Evolutionary conservation across 2,113 vertebrate species (phyloP).

Genomic region (Crocuta crocuta): DNA sequence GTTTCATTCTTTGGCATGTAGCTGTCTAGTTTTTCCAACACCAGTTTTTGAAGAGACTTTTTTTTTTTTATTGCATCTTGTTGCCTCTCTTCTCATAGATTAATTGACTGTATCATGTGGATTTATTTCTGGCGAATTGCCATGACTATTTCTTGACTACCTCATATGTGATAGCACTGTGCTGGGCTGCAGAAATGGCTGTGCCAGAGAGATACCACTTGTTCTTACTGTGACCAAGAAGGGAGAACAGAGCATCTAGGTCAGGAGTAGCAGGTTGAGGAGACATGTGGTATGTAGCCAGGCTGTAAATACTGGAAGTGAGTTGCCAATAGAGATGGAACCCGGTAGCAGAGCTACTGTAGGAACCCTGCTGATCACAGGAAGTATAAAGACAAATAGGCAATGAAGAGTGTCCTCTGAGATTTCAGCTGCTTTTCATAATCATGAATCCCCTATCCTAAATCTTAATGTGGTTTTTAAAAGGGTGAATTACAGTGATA

Average conservation of each 20-base stretch:
- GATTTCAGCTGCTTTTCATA: not conserved
- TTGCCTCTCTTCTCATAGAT: not conserved
- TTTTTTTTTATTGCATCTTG: not conserved
- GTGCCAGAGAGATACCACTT: not conserved
- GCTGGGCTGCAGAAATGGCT: not conserved
- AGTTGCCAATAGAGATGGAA: not conserved
- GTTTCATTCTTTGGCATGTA: not conserved
- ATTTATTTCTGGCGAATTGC: not conserved
- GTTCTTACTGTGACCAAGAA: not conserved
- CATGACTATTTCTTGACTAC: not conserved
- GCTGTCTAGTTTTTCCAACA: not conserved
- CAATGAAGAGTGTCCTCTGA: not conserved
- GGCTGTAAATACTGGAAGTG: not conserved
- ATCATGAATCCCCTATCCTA: not conserved
- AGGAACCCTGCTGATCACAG: not conserved
- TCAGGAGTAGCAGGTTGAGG: not conserved
- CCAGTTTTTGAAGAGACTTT: not conserved
- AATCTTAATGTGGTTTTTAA: not conserved
- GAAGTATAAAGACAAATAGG: not conserved
- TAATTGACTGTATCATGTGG: not conserved
- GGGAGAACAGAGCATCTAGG: not conserved
- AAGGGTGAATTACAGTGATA: not conserved
- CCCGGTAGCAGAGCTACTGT: not conserved
- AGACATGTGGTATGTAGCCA: not conserved
- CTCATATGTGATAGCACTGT: not conserved